phyloP scores from a whole-genome alignment of 2,797 vertebrate genomes.

The Gorsachius magnificus region DNA sequence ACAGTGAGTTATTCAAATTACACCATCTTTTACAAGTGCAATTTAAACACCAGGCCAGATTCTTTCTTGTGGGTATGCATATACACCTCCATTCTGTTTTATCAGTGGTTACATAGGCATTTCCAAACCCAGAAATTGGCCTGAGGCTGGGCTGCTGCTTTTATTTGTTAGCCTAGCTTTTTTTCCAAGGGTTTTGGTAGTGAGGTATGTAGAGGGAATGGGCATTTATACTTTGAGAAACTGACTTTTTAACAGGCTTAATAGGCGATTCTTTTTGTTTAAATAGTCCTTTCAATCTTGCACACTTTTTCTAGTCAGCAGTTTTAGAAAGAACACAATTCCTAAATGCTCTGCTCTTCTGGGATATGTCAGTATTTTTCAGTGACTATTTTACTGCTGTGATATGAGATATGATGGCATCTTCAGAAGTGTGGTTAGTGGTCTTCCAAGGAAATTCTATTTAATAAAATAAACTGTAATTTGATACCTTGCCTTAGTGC shows the following conservation, averaged over 20 bases:
- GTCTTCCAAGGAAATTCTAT: background rate
- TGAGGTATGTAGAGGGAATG: background rate
- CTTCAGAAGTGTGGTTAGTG: background rate
- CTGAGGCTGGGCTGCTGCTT: background rate
- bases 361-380: background rate
- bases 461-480: background rate
- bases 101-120: background rate
- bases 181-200: background rate
- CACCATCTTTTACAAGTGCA: background rate
- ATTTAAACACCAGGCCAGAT: background rate
- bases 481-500: background rate
- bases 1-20: constrained; percentile 80
- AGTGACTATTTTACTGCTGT: background rate
- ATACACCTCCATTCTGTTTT: background rate
- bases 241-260: background rate
- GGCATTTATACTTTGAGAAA: background rate
- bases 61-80: background rate
- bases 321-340: background rate
- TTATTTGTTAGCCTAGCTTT: background rate
- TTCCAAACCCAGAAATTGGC: background rate
- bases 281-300: background rate
- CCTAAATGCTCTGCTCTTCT: background rate
- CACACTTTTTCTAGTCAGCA: background rate
- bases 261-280: background rate
- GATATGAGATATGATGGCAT: background rate